A percentile compares a stretch with the other conserved stretches of the same genome.
Conservation (phyloP, 2,113 vertebrate species). For the Grantiella picta region DNA sequence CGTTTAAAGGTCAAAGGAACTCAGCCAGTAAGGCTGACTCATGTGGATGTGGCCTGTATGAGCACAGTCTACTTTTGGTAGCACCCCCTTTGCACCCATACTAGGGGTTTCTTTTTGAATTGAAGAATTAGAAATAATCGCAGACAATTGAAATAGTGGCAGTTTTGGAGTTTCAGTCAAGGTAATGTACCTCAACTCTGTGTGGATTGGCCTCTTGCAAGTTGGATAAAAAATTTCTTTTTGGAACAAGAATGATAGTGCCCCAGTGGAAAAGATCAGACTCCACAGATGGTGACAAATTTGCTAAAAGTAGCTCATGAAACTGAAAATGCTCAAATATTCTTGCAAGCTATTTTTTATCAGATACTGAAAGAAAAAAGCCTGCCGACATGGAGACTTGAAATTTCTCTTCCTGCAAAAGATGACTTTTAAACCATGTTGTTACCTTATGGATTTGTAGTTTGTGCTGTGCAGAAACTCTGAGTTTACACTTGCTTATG, state of each 20-base stretch:
- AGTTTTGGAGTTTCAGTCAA: neutral
- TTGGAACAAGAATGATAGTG: neutral
- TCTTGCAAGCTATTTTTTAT: neutral
- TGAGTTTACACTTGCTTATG: neutral
- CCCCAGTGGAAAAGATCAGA: neutral
- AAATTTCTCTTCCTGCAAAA: neutral
- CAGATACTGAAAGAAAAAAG: neutral
- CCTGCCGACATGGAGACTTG: neutral
- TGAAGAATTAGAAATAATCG: neutral
- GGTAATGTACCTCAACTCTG: neutral
- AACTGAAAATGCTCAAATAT: neutral
- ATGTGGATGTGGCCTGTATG: neutral
- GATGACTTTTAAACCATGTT: neutral
- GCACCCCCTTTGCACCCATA: neutral
- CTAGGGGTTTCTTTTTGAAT: neutral
- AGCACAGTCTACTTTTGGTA: neutral
- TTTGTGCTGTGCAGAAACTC: neutral
- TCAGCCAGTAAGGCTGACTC: neutral
- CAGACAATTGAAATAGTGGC: neutral
- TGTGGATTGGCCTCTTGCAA: neutral
- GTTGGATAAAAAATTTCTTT: neutral
- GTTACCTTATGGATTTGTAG: neutral
- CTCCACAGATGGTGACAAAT: neutral
- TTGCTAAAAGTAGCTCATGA: neutral
- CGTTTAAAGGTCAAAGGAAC: constrained; percentile 63